phyloP scores from a whole-genome alignment of 1,140 invertebrate species.

The Hycleus phaleratus region DNA sequence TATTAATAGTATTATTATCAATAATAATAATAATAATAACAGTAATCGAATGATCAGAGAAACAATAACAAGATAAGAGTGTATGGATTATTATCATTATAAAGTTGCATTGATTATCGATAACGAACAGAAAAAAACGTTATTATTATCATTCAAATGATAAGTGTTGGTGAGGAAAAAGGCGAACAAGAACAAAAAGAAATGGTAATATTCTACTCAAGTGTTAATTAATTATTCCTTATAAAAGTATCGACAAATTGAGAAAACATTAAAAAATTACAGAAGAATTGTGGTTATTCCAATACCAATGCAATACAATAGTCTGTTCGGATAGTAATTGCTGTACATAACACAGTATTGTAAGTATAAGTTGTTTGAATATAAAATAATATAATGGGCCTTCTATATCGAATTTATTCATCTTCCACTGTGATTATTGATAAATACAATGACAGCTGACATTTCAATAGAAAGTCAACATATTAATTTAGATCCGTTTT shows the following conservation, averaged over 20 bases:
- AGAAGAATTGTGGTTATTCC: too few species aligned
- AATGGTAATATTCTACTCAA: slow-evolving; percentile 1
- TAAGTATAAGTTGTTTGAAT: slow-evolving; percentile 24
- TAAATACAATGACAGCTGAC: slow-evolving; percentile 19
- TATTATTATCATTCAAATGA: slow-evolving; percentile 8
- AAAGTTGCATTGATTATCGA: too few species aligned
- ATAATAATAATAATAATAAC: slow-evolving; percentile 5
- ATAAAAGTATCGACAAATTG: too few species aligned
- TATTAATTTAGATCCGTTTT: slow-evolving; percentile 27
- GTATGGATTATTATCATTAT: slow-evolving; percentile 4
- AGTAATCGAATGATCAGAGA: neutral
- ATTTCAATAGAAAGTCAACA: slow-evolving; percentile 30
- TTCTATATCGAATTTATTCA: neutral
- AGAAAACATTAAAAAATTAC: too few species aligned
- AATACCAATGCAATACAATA: neutral
- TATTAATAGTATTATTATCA: neutral
- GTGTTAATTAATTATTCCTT: too few species aligned
- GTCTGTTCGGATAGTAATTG: slow-evolving; percentile 24
- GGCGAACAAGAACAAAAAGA: slow-evolving; percentile 4
- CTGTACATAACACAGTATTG: slow-evolving; percentile 30
- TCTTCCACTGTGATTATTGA: too few species aligned
- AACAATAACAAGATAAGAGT: slow-evolving; percentile 14
- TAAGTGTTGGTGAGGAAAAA: too few species aligned
- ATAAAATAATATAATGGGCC: neutral
- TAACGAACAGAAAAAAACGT: neutral